Evolutionary conservation across 2,797 vertebrate genomes (phyloP), one percentile per base, ranked within the genome.

Genomic region (Pagetopsis macropterus): DNA sequence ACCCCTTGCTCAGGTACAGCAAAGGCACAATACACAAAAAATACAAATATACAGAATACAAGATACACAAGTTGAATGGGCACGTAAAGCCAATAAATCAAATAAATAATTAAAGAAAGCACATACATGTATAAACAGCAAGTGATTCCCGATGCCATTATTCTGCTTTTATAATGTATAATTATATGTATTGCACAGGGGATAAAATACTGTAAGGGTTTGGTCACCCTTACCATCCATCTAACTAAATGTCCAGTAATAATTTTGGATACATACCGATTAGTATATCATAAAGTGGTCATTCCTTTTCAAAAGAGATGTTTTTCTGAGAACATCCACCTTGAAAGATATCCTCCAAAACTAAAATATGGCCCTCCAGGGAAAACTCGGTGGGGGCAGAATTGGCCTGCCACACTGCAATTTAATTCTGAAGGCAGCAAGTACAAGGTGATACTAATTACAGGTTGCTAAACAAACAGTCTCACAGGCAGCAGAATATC

Each of bases 391-490:
- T 49, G 37, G 62, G 70, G 40, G 33, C 46, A 83, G 33, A 70
- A 69, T 56, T 10, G 45, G 44, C 65, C 66, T 77, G 66, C 58
- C 75, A 84, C 60, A 57, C 66, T 64, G 74, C 73, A 60, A 63
- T 74, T 81, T 77, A 81, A 83, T 81, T 70, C 58, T 83, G 70
- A 82, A 83, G 69, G 57, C 61, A 62, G 74, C 48, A 52, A 75
- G 68, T 78, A 83, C 74, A 78, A 78, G 74, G 65, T 81, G 75
- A 87, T 83, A 27, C 77, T 89, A 88, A 89, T 88, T 86, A 78
- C 78, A 86, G 79, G 87, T 84, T 86, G 79, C 76, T 75, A 76
- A 84, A 85, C 78, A 77, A 79, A 70, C 83, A 72, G 65, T 78
- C 78, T 85, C 77, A 27, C 40, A 67, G 79, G 75, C 86, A 66